Base-by-base conservation (phyloP, 2,888 invertebrate species). In the Odontothrips loti region DNA sequence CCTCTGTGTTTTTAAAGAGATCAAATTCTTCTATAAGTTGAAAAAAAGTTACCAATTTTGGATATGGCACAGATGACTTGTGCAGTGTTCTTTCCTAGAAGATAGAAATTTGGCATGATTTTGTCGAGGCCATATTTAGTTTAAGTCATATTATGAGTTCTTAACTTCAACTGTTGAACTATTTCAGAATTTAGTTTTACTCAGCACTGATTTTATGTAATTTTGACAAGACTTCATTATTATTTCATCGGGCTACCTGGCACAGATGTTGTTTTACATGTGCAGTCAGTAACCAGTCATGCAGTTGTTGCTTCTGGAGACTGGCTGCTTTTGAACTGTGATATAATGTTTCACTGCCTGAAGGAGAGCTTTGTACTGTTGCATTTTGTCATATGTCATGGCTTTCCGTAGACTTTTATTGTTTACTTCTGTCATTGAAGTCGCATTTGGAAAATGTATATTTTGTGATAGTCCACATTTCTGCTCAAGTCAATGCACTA, bases 271-370 rank as follows among this genome's bases (percentile, higher is more conserved):
- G n/a, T 15, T 58, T 58, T 58, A 17, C 20, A 8, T 58, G 51
- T 51, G 58, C 17, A 17, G 20, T 58, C 68, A 75, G 27, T 75
- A 27, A 9, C 12, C 68, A 75, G 68, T 75, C 68, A 75, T 2
- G 6, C 34, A 43, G 34, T 43, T 43, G 2, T 6, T 43, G 2
- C 27, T 27, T 27, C 9, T 23, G 23, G 12, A 75, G 68, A 23
- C 27, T 75, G 68, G 23, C 68, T 75, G 68, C 17, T 58, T 12
- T 6, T 27, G 23, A 23, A 27, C 68, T 75, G 68, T 75, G 68
- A 75, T 68, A 68, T 75, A 23, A 75, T 75, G 27, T 27, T 27
- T 75, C 68, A 75, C 68, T 75, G 68, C 68, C 68, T 75, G 68
- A 27, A 27, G 10, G 23, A 27, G 23, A 27, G 10, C 17, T 2